Percentiles rank a stretch among this genome's conserved stretches.
Evolutionary conservation across 1,140 invertebrate genomes (phyloP).

Genomic region (Drosophila obscura): DNA sequence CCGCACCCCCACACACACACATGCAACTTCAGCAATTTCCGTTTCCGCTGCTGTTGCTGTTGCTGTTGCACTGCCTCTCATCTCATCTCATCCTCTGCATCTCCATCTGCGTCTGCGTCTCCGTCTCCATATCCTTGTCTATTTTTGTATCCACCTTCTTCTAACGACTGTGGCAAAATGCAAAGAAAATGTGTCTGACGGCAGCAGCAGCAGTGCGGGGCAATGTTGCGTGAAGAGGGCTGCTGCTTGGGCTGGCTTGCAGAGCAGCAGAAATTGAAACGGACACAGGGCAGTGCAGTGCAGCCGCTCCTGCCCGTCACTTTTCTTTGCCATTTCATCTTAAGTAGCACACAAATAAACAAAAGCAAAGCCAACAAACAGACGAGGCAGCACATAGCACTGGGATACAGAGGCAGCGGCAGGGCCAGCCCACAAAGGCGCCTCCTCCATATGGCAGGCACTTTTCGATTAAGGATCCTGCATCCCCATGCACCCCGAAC

Average conservation of each 20-base stretch:
- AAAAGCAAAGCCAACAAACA: slow-evolving; percentile 57
- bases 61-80: slow-evolving; percentile 38
- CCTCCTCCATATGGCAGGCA: slow-evolving; percentile 52
- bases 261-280: slow-evolving; percentile 70
- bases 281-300: slow-evolving; percentile 53
- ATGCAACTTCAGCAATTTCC: slow-evolving; percentile 80
- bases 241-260: slow-evolving; percentile 20
- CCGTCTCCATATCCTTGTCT: slow-evolving; percentile 37
- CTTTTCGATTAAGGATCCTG: slow-evolving; percentile 46
- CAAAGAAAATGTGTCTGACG: slow-evolving; percentile 58
- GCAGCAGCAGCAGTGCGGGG: slow-evolving; percentile 7
- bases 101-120: slow-evolving; percentile 40
- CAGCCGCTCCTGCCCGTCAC: slow-evolving; percentile 36
- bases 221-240: slow-evolving; percentile 65
- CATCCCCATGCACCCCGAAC: not conserved
- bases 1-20: slow-evolving; percentile 17
- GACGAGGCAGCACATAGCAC: slow-evolving; percentile 21
- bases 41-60: slow-evolving; percentile 72
- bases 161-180: slow-evolving; percentile 34
- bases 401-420: slow-evolving; percentile 12
- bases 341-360: slow-evolving; percentile 79
- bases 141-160: slow-evolving; percentile 18
- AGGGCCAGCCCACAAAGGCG: slow-evolving; percentile 54
- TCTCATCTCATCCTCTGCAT: slow-evolving; percentile 40
- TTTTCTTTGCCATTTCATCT: slow-evolving; percentile 81